Base-by-base conservation (phyloP, 2,888 invertebrate genomes). In the Agonopterix alstromeriana region DNA sequence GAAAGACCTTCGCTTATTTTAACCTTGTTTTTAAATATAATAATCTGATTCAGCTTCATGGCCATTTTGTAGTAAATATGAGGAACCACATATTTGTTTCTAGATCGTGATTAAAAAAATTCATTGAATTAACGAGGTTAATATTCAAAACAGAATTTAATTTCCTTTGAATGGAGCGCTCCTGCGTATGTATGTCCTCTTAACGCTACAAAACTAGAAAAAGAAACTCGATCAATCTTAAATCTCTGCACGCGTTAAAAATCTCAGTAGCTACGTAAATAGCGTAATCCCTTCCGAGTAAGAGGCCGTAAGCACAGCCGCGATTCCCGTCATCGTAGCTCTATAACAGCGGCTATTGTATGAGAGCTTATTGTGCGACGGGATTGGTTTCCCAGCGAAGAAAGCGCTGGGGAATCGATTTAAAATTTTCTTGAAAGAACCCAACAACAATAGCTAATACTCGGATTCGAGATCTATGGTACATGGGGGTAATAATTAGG, bases 401-500 rank as follows among this genome's bases (percentile, higher is more conserved):
- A 80, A 79, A 82, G 79, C 78, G 72, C 72, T 58, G 57, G 69
- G 75, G 81, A 84, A 85, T 85, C 81, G 86, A 87, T 87, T 87
- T 86, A 78, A 85, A 84, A 84, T 77, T 81, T 75, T 73, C 76
- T 73, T 74, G 73, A 78, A 83, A 77, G 78, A 78, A 73, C 63
- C 72, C 63, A 69, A 65, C 78, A 70, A 82, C 86, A 85, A 86
- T 76, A 64, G 79, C 68, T 80, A 77, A 83, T 84, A 79, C 77
- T 70, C 61, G 68, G 69, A 75, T 72, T 69, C 67, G 64, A 71
- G 67, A 70, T 69, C 72, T 67, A 60, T 60, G 60, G 70, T 70
- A 77, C 71, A 70, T 65, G 62, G 60, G 65, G 63, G 57, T 65
- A 67, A 65, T 76, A 78, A 72, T 58, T 71, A 64, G 56, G 56